Percentiles rank a stretch among this genome's conserved stretches.
These are phyloP conservation scores for Syrmaticus mikado DNA, from an alignment of 2,113 vertebrate species.

Conservation along the genomic window DNA sequence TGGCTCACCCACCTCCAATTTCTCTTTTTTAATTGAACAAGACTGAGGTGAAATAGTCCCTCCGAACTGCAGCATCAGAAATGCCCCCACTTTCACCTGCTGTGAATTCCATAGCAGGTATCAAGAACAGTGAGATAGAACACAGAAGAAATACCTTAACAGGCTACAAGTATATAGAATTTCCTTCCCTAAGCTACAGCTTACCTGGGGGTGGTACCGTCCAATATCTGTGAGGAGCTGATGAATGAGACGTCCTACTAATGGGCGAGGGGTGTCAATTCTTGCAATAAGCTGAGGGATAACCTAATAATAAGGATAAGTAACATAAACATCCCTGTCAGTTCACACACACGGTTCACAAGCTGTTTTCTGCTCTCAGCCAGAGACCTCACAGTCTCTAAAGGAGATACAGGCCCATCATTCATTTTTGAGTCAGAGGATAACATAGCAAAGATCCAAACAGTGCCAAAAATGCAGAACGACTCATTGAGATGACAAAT, in stretches of 20 bases:
- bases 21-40: not conserved
- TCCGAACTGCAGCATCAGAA: not conserved
- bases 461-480: not conserved
- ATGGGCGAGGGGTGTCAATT: constrained; percentile 93
- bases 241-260: constrained; percentile 97
- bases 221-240: constrained; percentile 98
- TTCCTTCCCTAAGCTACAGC: not conserved
- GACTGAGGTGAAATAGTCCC: not conserved
- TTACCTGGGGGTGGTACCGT: constrained; percentile 95
- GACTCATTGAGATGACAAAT: not conserved
- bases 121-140: not conserved
- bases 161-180: not conserved
- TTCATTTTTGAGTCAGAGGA: not conserved
- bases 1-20: not conserved
- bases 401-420: not conserved
- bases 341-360: not conserved
- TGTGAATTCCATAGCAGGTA: not conserved
- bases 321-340: not conserved
- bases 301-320: constrained; percentile 78
- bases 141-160: not conserved
- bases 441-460: not conserved
- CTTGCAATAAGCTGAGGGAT: constrained; percentile 98
- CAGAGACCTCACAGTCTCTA: not conserved
- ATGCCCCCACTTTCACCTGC: not conserved
- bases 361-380: not conserved